Percentiles rank a stretch among this genome's conserved stretches.
These are phyloP conservation scores for Lithophane semibrunnea DNA, from an alignment of 2,888 invertebrate genomes.

Conservation along the genomic window DNA sequence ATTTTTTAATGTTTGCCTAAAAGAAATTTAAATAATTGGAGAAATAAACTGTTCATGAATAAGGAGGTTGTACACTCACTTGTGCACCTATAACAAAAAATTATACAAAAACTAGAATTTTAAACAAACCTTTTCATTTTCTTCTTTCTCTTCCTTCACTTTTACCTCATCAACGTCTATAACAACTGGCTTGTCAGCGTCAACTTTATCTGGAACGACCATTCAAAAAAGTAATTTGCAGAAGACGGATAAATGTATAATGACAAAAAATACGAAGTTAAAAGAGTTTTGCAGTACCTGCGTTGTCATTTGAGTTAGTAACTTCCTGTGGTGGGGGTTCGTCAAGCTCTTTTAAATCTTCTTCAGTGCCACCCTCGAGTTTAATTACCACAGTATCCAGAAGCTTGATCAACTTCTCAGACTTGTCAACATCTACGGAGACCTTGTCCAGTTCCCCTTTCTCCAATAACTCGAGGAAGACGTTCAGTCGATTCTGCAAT, in stretches of 20 bases:
- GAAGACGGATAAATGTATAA: not conserved
- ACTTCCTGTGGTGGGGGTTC: constrained; percentile 87
- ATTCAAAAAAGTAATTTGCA: not conserved
- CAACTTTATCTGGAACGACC: constrained; percentile 75
- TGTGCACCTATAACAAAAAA: not conserved
- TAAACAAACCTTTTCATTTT: constrained; percentile 81
- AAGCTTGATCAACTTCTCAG: constrained; percentile 95
- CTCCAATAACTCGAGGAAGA: constrained; percentile 96
- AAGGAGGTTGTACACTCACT: not conserved
- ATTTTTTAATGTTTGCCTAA: not conserved
- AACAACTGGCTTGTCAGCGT: constrained; percentile 83
- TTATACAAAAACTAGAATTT: constrained; percentile 8
- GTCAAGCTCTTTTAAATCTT: constrained; percentile 96
- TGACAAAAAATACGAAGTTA: not conserved
- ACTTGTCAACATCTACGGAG: constrained; percentile 96
- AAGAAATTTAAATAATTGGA: not conserved
- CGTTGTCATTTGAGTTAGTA: constrained; percentile 76
- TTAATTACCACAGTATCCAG: constrained; percentile 99
- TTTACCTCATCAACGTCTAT: constrained; percentile 87
- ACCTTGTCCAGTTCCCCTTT: constrained; percentile 93
- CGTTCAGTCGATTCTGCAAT: constrained; percentile 95
- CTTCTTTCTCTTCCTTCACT: constrained; percentile 85
- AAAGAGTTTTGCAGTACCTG: constrained; percentile 67
- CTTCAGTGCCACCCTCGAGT: constrained; percentile 97
- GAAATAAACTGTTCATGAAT: not conserved